Evolutionary conservation across 2,888 invertebrate genomes (phyloP).

Genomic region (Celastrina argiolus): DNA sequence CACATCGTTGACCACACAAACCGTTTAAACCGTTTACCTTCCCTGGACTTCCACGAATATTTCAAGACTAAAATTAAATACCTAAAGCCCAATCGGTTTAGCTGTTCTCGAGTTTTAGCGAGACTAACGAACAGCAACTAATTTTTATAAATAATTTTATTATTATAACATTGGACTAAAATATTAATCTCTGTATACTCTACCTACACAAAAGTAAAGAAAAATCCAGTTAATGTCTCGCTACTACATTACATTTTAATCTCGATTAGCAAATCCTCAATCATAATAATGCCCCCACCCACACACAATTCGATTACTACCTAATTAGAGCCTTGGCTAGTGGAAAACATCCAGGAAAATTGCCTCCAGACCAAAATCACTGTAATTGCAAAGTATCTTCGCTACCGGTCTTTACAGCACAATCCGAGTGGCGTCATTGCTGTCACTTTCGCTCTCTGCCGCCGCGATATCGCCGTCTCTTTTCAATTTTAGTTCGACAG

Average conservation of each 20-base stretch:
- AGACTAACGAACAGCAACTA: too few species aligned
- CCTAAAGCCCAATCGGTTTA: too few species aligned
- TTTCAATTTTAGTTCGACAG: slow-evolving; percentile 37
- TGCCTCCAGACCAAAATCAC: slow-evolving; percentile 56
- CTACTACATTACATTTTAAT: slow-evolving; percentile 33
- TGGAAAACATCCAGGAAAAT: slow-evolving; percentile 62
- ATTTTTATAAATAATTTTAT: too few species aligned
- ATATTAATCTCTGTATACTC: too few species aligned
- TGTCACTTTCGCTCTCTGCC: slow-evolving; percentile 49
- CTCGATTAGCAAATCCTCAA: slow-evolving; percentile 58
- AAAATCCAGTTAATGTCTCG: background rate
- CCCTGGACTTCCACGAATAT: too few species aligned
- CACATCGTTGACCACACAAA: too few species aligned
- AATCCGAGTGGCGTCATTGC: slow-evolving; percentile 50
- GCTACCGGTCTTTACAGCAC: slow-evolving; percentile 66
- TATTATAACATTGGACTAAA: too few species aligned
- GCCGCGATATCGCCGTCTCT: slow-evolving; percentile 38
- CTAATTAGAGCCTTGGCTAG: slow-evolving; percentile 60
- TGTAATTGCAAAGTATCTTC: slow-evolving; percentile 55
- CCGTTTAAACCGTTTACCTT: too few species aligned
- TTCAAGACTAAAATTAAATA: too few species aligned
- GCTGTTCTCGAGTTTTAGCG: too few species aligned
- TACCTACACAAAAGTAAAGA: background rate
- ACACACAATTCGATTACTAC: slow-evolving; percentile 68
- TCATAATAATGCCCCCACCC: slow-evolving; percentile 65